Evolutionary conservation across 2,113 vertebrate genomes (phyloP).

Genomic region (Vulpes ferrilata): DNA sequence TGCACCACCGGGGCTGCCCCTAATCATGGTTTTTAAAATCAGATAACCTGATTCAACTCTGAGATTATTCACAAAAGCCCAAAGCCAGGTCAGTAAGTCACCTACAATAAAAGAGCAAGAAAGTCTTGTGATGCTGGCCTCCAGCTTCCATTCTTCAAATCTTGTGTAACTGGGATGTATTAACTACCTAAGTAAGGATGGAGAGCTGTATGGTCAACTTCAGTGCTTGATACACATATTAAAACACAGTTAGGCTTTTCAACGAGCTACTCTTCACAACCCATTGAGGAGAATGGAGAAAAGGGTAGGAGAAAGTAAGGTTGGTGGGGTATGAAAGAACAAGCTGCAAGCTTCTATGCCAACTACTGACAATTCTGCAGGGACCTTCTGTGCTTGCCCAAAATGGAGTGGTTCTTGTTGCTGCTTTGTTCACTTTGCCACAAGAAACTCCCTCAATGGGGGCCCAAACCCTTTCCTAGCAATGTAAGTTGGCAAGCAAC

Average conservation of each 20-base stretch:
- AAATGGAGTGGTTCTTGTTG: not conserved
- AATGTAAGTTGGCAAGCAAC: not conserved
- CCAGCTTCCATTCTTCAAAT: not conserved
- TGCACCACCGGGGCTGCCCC: no score
- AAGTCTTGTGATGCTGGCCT: not conserved
- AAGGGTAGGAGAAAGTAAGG: not conserved
- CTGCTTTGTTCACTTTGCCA: not conserved
- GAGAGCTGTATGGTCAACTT: not conserved
- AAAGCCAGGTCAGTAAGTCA: not conserved
- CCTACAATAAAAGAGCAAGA: not conserved
- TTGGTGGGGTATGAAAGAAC: not conserved
- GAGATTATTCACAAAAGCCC: not conserved
- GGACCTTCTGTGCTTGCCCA: not conserved
- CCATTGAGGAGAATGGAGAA: not conserved
- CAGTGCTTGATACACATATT: not conserved
- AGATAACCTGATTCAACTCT: not conserved
- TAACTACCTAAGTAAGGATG: not conserved
- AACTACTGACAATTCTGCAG: not conserved
- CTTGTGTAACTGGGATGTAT: not conserved
- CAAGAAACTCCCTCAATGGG: not conserved
- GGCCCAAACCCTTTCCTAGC: not conserved
- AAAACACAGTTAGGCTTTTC: not conserved
- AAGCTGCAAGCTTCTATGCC: not conserved
- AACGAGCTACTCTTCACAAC: not conserved
- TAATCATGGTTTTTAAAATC: not conserved